Evolutionary conservation across 1,140 invertebrate species (phyloP).

Genomic region (Trachymyrmex cornetzi): DNA sequence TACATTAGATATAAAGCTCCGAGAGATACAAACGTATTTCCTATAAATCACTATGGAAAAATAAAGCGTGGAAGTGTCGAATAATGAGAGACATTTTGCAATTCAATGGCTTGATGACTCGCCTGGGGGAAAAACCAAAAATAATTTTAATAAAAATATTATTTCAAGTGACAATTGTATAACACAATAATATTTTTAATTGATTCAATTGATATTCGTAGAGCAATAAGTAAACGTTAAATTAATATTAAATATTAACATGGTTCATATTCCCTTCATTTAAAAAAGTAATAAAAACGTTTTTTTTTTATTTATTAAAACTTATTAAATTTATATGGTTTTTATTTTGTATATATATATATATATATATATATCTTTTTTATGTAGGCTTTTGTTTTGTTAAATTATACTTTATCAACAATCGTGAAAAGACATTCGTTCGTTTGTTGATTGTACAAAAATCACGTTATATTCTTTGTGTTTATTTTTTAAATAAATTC

Average conservation of each 20-base stretch:
- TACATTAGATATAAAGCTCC: constrained; percentile 43
- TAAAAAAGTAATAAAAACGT: background rate
- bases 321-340: background rate
- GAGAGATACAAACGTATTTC: constrained; percentile 16
- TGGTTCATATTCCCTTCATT: background rate
- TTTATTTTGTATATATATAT: background rate
- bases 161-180: background rate
- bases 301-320: constrained; percentile 8
- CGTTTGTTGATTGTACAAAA: background rate
- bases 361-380: background rate
- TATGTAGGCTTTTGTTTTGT: background rate
- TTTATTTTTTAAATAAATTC: background rate
- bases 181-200: background rate
- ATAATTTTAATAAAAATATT: constrained; percentile 21
- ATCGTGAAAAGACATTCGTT: background rate
- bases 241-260: background rate
- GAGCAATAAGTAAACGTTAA: constrained; percentile 2
- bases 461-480: background rate
- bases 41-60: background rate
- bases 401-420: background rate
- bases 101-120: background rate
- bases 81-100: background rate
- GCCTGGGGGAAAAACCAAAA: background rate
- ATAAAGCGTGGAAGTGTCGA: background rate
- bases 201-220: background rate